These are phyloP conservation scores for Vultur gryphus DNA, from an alignment of 2,797 vertebrate species.

Conservation along the genomic window DNA sequence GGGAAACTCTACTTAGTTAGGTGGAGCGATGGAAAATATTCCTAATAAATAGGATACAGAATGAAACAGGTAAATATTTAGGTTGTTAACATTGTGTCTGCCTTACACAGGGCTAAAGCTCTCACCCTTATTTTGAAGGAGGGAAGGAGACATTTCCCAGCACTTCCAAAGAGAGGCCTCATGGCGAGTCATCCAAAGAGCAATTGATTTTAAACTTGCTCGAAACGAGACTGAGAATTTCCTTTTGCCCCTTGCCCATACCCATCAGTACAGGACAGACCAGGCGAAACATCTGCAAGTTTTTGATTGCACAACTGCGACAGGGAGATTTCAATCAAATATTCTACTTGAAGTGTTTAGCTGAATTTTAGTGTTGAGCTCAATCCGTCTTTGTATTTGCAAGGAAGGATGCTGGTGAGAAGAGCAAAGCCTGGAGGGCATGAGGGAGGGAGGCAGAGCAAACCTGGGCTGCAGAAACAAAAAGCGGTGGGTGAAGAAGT, in stretches of 20 bases:
- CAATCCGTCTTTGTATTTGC: not conserved
- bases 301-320: not conserved
- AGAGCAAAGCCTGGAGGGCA: not conserved
- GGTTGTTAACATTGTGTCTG: not conserved
- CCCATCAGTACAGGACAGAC: not conserved
- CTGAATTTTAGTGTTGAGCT: no score
- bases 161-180: not conserved
- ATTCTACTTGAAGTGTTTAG: no score
- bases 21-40: not conserved
- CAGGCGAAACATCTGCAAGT: rapidly evolving
- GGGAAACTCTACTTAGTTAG: not conserved
- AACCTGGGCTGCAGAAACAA: not conserved
- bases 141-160: not conserved
- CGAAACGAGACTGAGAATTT: not conserved
- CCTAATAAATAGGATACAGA: not conserved
- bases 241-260: not conserved
- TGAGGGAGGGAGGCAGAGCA: not conserved
- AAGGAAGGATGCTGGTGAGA: not conserved
- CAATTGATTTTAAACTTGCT: not conserved
- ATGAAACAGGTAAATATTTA: slow-evolving; percentile 18
- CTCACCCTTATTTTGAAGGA: not conserved
- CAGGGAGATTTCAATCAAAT: not conserved
- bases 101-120: not conserved
- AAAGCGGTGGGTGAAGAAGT: not conserved
- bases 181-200: not conserved